Conservation (phyloP, 2,888 invertebrate species). For the Pachydiplax longipennis region DNA sequence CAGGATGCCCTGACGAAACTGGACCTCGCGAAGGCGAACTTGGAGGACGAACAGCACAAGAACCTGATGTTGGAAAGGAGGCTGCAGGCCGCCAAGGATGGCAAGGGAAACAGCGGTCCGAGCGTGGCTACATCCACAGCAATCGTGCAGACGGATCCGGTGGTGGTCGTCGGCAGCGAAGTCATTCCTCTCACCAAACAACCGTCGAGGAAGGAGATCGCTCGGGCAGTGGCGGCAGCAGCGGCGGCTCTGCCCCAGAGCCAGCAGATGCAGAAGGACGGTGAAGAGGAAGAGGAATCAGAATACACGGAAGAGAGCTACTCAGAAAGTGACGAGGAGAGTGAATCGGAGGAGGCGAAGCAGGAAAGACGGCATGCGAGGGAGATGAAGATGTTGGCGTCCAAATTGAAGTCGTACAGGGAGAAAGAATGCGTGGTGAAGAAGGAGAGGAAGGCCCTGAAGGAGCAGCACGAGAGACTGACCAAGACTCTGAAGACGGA, state of each 20-base stretch:
- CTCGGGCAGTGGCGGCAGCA: conserved; percentile 51
- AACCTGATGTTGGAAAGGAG: conserved; percentile 80
- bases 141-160: conserved; percentile 52
- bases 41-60: conserved; percentile 81
- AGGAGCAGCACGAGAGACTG: conserved; percentile 46
- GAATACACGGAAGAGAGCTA: conserved; percentile 70
- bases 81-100: conserved; percentile 72
- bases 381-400: conserved; percentile 72
- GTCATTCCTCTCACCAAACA: conserved; percentile 52
- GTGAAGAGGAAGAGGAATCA: conserved; percentile 63
- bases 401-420: conserved; percentile 62
- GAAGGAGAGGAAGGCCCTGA: conserved; percentile 78
- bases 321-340: conserved; percentile 68
- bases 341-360: conserved; percentile 55
- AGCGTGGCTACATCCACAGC: conserved; percentile 48
- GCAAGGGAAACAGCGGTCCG: conserved; percentile 55
- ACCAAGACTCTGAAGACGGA: conserved; percentile 66
- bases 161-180: conserved; percentile 44
- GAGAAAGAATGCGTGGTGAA: conserved; percentile 76
- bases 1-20: conserved; percentile 77
- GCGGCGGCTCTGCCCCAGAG: conserved; percentile 50
- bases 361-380: conserved; percentile 68
- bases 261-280: conserved; percentile 53
- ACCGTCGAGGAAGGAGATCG: conserved; percentile 54
- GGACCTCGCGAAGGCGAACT: conserved; percentile 75